Percentiles rank a stretch among this genome's conserved stretches.
phyloP scores from a whole-genome alignment of 1,140 invertebrate species.

The Phymastichus coffea region DNA sequence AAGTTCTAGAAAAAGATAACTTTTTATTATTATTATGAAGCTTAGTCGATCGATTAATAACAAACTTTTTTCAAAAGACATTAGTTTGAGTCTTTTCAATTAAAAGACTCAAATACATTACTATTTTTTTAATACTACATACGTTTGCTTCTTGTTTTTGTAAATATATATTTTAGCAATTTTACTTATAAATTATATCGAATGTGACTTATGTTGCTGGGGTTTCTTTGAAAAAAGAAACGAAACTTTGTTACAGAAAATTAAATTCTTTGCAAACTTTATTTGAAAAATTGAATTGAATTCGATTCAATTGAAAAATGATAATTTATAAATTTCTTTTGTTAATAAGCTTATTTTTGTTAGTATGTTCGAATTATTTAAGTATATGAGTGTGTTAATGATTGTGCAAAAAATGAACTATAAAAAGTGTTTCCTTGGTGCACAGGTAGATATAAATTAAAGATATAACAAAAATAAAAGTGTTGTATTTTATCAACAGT shows the following conservation, averaged over 20 bases:
- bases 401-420: constrained; percentile 17
- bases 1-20: constrained; percentile 13
- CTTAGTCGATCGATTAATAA: constrained; percentile 16
- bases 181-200: constrained; percentile 3
- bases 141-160: constrained; percentile 16
- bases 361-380: too few relatives aligned
- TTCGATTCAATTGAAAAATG: constrained; percentile 6
- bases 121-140: too few relatives aligned
- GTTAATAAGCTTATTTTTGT: too few relatives aligned
- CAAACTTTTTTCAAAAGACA: constrained; percentile 2
- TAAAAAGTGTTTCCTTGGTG: constrained; percentile 5
- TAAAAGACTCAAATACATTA: too few relatives aligned
- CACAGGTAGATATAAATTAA: constrained; percentile 17
- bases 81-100: background rate
- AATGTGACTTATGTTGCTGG: background rate
- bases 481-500: constrained; percentile 15
- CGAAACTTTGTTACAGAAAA: background rate
- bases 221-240: constrained; percentile 8
- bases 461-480: constrained; percentile 4
- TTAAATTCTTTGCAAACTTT: background rate
- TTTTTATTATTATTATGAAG: constrained; percentile 17
- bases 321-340: too few relatives aligned
- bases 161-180: constrained; percentile 25
- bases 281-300: background rate
- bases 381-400: constrained; percentile 6